phyloP scores from a whole-genome alignment of 2,797 vertebrate species.

The Sternarchorhynchus goeldii region DNA sequence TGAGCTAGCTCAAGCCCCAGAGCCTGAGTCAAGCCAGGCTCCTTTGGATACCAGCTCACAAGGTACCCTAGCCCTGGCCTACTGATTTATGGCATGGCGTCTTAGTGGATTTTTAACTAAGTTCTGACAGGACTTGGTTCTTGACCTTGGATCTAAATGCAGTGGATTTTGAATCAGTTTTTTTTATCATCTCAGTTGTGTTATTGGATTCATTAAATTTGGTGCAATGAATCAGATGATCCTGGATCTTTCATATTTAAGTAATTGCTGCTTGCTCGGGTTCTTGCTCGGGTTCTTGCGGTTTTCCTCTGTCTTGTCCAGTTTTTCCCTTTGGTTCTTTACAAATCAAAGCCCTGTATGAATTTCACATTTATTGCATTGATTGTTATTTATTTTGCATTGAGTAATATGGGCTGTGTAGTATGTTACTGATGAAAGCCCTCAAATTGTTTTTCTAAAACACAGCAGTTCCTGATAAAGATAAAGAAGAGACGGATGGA shows the following conservation, averaged over 20 bases:
- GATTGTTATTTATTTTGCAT: no score
- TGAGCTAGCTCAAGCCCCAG: slow-evolving; percentile 74
- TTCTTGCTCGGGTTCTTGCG: background rate
- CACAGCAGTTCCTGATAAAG: slow-evolving; percentile 50
- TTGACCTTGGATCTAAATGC: background rate
- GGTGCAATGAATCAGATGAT: background rate
- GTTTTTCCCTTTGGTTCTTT: background rate
- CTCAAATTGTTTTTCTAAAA: slow-evolving; percentile 25
- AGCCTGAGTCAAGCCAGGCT: slow-evolving; percentile 80
- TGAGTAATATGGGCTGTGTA: background rate
- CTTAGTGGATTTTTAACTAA: slow-evolving; percentile 19
- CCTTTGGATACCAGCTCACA: slow-evolving; percentile 81
- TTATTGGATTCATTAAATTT: slow-evolving; percentile 4
- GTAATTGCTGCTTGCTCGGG: background rate
- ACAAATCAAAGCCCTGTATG: background rate
- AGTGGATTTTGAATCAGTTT: slow-evolving; percentile 5
- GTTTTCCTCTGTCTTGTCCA: background rate
- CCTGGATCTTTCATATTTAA: background rate
- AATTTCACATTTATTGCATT: background rate
- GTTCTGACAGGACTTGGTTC: background rate
- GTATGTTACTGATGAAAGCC: background rate
- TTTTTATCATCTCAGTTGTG: background rate
- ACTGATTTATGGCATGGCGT: slow-evolving; percentile 34
- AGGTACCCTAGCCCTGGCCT: slow-evolving; percentile 78
- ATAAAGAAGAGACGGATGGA: slow-evolving; percentile 38